Base-by-base conservation (phyloP, 2,888 invertebrate species). In the Prosapia bicincta region DNA sequence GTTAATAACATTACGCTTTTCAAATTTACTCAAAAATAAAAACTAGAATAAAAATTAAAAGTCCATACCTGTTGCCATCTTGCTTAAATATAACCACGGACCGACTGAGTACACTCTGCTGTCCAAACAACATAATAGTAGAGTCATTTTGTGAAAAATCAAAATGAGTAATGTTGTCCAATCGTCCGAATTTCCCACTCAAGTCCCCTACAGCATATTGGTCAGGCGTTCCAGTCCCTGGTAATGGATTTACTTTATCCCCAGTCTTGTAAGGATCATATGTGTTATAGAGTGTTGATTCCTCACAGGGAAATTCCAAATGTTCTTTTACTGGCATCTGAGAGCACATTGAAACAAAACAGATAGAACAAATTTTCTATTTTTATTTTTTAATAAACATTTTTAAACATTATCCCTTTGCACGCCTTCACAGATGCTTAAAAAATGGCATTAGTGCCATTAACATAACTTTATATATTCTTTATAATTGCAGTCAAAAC, bases 161-260 rank as follows among this genome's bases (percentile, higher is more conserved):
- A 43, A 83, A 81, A 0, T 87, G 86, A 0, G 88, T 90, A 10
- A 90, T 84, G 25, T 90, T 90, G 25, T 91, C 90, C 23, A 97
- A 85, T 5, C 89, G 87, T 0, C 96, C 97, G 83, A 94, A 95
- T 85, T 97, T 97, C 0, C 91, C 91, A 81, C 95, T 94, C 26
- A 96, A 85, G 83, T 95, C 94, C 0, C 96, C 96, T 83, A 95
- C 89, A 86, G 92, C 92, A 83, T 95, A 96, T 83, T 95, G 93
- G 85, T 97, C 97, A 5, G 90, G 89, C 0, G 94, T 94, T 20
- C 96, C 96, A 9, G 66, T 13, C 38, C 43, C 32, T 1, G 71
- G n/a, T n/a, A 23, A 38, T 0, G 23, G n/a, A 9, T 68, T 24
- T 72, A 75, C 23, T 2, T 66, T 7, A 24, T 38, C 26, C 69